These are phyloP conservation scores for Ceratina calcarata DNA, from an alignment of 1,140 invertebrate genomes.

Conservation along the genomic window DNA sequence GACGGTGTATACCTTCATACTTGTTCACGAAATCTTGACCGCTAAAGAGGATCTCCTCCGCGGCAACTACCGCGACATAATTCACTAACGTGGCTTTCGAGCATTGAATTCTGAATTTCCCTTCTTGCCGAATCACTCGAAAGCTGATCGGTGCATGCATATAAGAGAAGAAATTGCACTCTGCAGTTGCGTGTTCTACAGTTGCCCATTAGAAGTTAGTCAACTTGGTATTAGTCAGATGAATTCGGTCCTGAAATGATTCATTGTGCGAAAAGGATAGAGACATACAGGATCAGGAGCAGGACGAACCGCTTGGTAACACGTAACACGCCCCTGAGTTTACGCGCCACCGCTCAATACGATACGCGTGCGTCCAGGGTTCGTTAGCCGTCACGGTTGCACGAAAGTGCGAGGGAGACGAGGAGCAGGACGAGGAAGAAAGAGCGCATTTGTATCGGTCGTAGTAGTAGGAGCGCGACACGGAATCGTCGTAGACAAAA, in stretches of 20 bases:
- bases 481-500: constrained; percentile 24
- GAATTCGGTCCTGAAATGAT: neutral
- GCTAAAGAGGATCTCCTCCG: constrained; percentile 5
- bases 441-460: constrained; percentile 40
- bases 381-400: constrained; percentile 70
- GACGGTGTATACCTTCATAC: neutral
- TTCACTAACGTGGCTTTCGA: neutral
- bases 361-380: constrained; percentile 63
- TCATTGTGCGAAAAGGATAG: neutral
- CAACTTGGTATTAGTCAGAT: neutral
- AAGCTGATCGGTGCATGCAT: neutral
- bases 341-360: constrained; percentile 65
- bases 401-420: constrained; percentile 37
- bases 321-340: constrained; percentile 53
- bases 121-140: neutral
- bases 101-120: neutral
- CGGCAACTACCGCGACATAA: neutral
- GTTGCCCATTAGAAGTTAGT: neutral
- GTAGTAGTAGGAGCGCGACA: constrained; percentile 31
- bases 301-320: constrained; percentile 38
- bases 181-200: neutral
- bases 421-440: neutral
- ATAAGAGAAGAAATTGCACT: neutral
- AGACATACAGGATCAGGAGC: neutral
- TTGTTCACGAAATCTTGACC: constrained; percentile 33